These are phyloP conservation scores for Iguana delicatissima DNA, from an alignment of 2,797 vertebrate genomes.

Conservation along the genomic window DNA sequence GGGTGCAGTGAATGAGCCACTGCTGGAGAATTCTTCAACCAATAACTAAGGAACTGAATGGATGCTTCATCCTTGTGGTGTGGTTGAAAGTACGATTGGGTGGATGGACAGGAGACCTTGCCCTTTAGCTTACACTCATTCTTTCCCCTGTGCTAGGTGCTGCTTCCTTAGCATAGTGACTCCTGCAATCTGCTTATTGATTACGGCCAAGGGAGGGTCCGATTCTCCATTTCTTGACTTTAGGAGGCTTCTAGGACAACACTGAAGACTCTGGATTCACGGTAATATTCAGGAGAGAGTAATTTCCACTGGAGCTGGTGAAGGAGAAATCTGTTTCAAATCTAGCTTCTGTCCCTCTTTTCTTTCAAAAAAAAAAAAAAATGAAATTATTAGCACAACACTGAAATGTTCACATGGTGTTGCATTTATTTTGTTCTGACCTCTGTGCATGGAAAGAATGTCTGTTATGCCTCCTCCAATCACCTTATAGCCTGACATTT, in stretches of 20 bases:
- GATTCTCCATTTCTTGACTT: constrained; percentile 23
- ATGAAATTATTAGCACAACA: constrained; percentile 32
- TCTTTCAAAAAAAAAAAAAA: neutral
- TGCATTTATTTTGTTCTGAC: constrained; percentile 31
- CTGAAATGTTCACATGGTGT: constrained; percentile 40
- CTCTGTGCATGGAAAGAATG: constrained; percentile 31
- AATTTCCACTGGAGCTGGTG: constrained; percentile 27
- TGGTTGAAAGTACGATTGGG: neutral
- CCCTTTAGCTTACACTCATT: neutral
- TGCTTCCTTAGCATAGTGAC: neutral
- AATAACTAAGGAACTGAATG: neutral
- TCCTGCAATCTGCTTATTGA: neutral
- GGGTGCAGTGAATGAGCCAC: neutral
- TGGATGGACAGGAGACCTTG: too few species aligned
- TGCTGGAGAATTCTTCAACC: neutral
- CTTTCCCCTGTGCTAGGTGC: neutral
- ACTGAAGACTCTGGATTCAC: constrained; percentile 25
- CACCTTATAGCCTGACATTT: neutral
- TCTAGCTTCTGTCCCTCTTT: constrained; percentile 21
- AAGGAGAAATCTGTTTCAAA: constrained; percentile 61
- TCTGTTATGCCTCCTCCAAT: constrained; percentile 12
- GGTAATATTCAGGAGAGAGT: constrained; percentile 1
- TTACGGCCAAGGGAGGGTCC: neutral
- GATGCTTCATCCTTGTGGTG: neutral
- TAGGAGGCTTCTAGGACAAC: constrained; percentile 54